These are phyloP conservation scores for Chaetodon trifascialis DNA, from an alignment of 2,113 vertebrate genomes.

Conservation along the genomic window DNA sequence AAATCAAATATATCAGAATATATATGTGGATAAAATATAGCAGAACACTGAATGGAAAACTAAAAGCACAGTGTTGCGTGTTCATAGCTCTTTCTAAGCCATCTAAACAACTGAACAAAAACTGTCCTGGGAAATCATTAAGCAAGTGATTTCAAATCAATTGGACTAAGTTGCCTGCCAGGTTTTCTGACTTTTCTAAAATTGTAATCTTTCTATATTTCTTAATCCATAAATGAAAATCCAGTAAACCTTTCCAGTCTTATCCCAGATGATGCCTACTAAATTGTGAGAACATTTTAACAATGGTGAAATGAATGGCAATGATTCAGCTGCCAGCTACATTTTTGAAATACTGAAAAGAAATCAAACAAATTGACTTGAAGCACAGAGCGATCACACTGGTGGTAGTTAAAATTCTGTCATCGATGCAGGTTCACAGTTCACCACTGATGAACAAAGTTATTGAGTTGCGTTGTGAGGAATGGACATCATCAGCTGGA, in stretches of 20 bases:
- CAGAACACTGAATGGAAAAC: too few species aligned
- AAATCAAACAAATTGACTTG: neutral
- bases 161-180: neutral
- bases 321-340: neutral
- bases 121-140: too few species aligned
- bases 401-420: neutral
- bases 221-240: neutral
- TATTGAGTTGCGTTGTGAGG: too few species aligned
- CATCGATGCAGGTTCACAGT: neutral
- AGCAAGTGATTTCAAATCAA: neutral
- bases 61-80: too few species aligned
- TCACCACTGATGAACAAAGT: neutral
- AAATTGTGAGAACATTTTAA: neutral
- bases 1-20: neutral
- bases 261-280: neutral
- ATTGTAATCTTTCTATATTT: neutral
- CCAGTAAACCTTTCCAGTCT: neutral
- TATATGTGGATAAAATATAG: too few species aligned
- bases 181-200: neutral
- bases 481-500: accelerated
- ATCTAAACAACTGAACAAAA: neutral
- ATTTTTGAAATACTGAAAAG: neutral
- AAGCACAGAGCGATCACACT: neutral
- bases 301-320: neutral
- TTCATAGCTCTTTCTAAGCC: too few species aligned